Conservation (phyloP, 2,888 invertebrate species). For the Eudasyphora cyanicolor region DNA sequence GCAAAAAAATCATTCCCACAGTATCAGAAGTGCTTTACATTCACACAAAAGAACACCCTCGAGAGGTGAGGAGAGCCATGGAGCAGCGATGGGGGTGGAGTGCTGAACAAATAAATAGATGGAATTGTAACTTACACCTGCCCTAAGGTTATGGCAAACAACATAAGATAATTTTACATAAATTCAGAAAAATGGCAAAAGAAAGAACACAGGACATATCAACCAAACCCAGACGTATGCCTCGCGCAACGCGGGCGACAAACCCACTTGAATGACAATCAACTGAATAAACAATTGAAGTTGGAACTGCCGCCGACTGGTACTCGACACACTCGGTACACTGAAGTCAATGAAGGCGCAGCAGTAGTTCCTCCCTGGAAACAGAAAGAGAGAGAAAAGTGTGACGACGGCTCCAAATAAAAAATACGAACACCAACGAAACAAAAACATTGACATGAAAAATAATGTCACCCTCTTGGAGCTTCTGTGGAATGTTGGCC, state of each 20-base stretch:
- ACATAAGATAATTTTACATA: conserved; percentile 55
- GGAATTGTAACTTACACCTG: conserved; percentile 66
- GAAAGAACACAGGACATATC: conserved; percentile 28
- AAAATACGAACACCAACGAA: background rate
- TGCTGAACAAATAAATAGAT: conserved; percentile 57
- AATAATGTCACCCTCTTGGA: conserved; percentile 77
- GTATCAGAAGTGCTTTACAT: background rate
- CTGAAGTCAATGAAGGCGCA: conserved; percentile 51
- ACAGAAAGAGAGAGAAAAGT: conserved; percentile 56
- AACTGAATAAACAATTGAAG: conserved; percentile 73
- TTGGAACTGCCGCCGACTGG: conserved; percentile 15
- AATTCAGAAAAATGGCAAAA: conserved; percentile 13
- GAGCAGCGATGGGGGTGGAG: conserved; percentile 16
- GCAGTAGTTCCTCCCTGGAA: background rate
- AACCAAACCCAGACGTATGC: conserved; percentile 2
- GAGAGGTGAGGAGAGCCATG: background rate
- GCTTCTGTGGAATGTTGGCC: conserved; percentile 49
- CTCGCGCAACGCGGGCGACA: conserved; percentile 48
- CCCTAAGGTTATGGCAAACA: conserved; percentile 61
- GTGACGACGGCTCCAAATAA: conserved; percentile 15
- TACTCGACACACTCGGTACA: conserved; percentile 42
- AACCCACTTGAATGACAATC: conserved; percentile 70
- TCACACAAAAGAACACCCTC: conserved; percentile 45
- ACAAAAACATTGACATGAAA: conserved; percentile 72
- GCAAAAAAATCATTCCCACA: conserved; percentile 35